Base-by-base conservation (phyloP, 1,140 invertebrate species). In the Dryas iulia region DNA sequence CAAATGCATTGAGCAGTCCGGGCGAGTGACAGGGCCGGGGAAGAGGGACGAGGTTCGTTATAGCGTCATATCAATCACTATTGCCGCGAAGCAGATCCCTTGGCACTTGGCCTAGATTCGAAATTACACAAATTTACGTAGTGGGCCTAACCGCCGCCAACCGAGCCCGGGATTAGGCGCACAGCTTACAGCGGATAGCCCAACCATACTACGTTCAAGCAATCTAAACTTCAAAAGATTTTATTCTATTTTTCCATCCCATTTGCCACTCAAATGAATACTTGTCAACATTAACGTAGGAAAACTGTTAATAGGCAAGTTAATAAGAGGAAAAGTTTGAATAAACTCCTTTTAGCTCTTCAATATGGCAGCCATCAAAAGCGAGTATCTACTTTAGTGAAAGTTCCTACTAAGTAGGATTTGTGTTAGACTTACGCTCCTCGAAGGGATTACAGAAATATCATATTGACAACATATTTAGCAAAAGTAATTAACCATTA, bases 61-160 rank as follows among this genome's bases (percentile, higher is more conserved):
- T 76, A 87, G 74, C 83, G 81, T 89, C 82, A 85, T 90, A 91
- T 91, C 89, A 91, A 91, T 91, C 89, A 89, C 85, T 76, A 91
- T 91, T 89, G 79, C 83, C 82, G 80, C 80, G 81, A 83, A 83
- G 80, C 82, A 81, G 81, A 86, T 89, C 87, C 86, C 87, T 86
- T 87, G 89, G 86, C 82, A 91, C 86, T 89, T 91, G 87, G 83
- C 87, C 89, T 89, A 84, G 79, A 89, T 91, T 77, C 87, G 76
- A 89, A 89, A 91, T 91, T 89, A 91, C 87, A 87, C 86, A 86
- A 90, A 89, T 89, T 91, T 91, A 89, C 84, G 82, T 84, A 83
- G 81, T 80, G 84, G 79, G 86, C 84, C 86, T 90, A 89, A 79
- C 86, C 78, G 78, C 72, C 70, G 77, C 72, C 74, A 81, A 83